Base-by-base conservation (phyloP, 2,797 vertebrate genomes). In the Sphenopsis melanotis region DNA sequence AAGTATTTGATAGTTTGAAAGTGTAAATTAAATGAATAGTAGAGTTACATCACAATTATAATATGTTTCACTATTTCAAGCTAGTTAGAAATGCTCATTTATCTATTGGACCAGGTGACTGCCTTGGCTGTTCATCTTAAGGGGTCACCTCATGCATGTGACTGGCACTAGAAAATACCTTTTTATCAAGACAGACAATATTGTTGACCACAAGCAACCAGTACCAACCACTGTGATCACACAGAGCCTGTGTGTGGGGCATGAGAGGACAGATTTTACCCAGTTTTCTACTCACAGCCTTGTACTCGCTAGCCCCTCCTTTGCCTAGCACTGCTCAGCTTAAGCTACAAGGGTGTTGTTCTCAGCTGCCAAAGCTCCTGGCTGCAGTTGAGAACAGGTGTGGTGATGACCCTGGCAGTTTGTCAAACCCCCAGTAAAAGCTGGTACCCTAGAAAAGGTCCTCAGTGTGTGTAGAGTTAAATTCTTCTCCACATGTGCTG, bases 331-430 rank as follows among this genome's bases (percentile, higher is more conserved):
- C 56, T 21, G 47, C 52, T 23, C 42, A 21, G 39, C 42, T 26
- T 44, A 17, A 47, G 30, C 50, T 65, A 18, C 20, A 4, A 0
- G 1, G 15, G 36, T 1, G 37, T 2, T 15, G 2, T 22, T 36
- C 24, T 41, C 21, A 5, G 57, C 49, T 27, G 20, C 53, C 63
- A 32, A 3, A 0, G 0, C 50, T 61, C 37, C 46, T 17, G 23
- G 23, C 18, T 70, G 26, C 14, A 20, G 20, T 24, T 26, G 12
- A 14, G 41, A 87, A 26, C 1, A 46, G 65, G 36, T 4, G 20
- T 41, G 59, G 24, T 6, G 2, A 44, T 6, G n/a, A 46, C 18
- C 34, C 44, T 26, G 30, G 36, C 49, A 29, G 17, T 37, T 41
- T 32, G 50, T 29, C 55, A 29, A 39, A 36, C 2, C 32, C 56